These are phyloP conservation scores for Pterois miles DNA, from an alignment of 2,797 vertebrate species.

Conservation along the genomic window DNA sequence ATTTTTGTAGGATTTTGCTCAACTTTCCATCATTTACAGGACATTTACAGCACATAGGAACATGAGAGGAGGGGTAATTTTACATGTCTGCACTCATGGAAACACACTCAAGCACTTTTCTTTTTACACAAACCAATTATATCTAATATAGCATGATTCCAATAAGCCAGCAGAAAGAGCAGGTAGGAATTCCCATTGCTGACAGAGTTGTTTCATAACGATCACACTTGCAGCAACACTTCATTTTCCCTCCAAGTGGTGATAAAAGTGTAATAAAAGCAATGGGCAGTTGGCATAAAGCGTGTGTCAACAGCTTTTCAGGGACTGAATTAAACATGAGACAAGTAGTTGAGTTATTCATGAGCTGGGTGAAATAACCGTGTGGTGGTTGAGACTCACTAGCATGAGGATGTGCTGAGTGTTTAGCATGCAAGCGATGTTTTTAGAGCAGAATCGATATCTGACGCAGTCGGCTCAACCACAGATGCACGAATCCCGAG, in stretches of 20 bases:
- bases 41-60: background rate
- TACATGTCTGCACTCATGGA: background rate
- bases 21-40: background rate
- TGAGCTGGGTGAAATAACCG: conserved; percentile 53
- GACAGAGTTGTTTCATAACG: conserved; percentile 53
- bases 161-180: conserved; percentile 24
- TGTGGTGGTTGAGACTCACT: conserved; percentile 16
- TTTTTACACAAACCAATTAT: conserved; percentile 21
- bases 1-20: background rate
- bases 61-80: background rate
- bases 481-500: background rate
- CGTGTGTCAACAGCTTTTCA: conserved; percentile 67
- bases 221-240: conserved; percentile 40
- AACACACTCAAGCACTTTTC: conserved; percentile 33
- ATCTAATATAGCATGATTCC: conserved; percentile 21
- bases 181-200: conserved; percentile 43
- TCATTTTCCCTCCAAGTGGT: conserved; percentile 50
- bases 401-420: conserved; percentile 23
- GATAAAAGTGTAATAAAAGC: conserved; percentile 69
- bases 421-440: conserved; percentile 50
- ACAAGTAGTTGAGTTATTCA: conserved; percentile 67
- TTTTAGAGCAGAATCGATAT: conserved; percentile 49
- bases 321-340: conserved; percentile 73
- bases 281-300: conserved; percentile 44
- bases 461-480: conserved; percentile 26